Evolutionary conservation across 2,888 invertebrate genomes (phyloP).

Genomic region (Noctua fimbriata): DNA sequence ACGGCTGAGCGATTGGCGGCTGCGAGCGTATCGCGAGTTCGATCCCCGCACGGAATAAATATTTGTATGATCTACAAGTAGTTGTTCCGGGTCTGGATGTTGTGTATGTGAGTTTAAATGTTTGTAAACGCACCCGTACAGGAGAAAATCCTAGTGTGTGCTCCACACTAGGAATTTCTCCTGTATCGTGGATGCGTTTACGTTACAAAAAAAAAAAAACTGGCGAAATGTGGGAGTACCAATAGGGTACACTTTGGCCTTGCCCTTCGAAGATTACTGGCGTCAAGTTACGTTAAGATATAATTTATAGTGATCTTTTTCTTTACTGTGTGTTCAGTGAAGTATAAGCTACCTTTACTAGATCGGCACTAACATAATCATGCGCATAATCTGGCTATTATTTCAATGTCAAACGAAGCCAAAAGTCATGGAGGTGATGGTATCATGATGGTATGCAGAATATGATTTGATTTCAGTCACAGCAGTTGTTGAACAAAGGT

Average conservation of each 20-base stretch:
- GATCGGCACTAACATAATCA: neutral
- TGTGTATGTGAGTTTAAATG: no score
- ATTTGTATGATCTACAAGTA: no score
- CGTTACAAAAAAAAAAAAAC: no score
- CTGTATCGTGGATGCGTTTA: no score
- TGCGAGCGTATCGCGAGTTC: no score
- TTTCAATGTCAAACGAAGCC: neutral
- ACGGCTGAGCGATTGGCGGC: no score
- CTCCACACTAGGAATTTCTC: no score
- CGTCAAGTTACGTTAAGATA: neutral
- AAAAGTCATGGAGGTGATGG: neutral
- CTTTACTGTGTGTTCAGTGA: neutral
- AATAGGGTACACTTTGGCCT: neutral
- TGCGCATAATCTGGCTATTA: neutral
- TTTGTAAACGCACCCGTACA: no score
- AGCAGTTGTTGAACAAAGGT: constrained; percentile 1
- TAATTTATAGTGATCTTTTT: neutral
- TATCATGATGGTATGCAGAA: neutral
- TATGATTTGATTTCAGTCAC: neutral
- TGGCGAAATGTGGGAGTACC: neutral
- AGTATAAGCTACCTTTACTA: neutral
- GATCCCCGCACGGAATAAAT: no score
- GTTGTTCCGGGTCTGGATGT: no score
- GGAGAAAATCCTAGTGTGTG: no score
- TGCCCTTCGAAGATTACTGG: neutral